Base-by-base conservation (phyloP, 2,888 invertebrate species). In the Anorthoa munda region DNA sequence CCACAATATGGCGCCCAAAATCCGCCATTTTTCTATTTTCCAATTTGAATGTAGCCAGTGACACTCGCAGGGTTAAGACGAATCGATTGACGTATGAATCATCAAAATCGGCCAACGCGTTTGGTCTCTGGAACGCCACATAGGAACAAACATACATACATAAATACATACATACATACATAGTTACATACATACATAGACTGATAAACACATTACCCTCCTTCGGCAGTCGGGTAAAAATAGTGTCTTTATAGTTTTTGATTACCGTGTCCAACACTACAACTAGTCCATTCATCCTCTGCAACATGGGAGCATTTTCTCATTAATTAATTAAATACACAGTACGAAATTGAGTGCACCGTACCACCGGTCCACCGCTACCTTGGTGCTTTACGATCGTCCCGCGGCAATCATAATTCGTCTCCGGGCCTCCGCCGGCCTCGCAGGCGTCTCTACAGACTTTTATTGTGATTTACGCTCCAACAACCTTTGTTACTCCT, bases 401-500 rank as follows among this genome's bases (percentile, higher is more conserved):
- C 93, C 90, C 90, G 90, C 82, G 91, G 93, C 92, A 87, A 90
- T 92, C 93, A 92, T 94, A 94, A 93, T 90, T 94, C 93, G 92
- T 91, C 91, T 90, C 90, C 88, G 85, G 88, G 89, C 92, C 90
- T 90, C 91, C 91, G 90, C 88, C 88, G 90, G 87, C 87, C 83
- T 88, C 90, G 86, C 91, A 93, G 94, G 94, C 95, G 95, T 93
- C 94, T 93, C 90, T 82, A 86, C 85, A 72, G 95, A 95, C 95
- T 95, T 95, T 95, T 96, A 95, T 95, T 95, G 95, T 95, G 95
- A 95, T 95, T 95, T 95, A 96, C 92, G 90, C 90, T 83, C 89
- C 88, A 89, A 90, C 88, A 90, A 89, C 90, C 91, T 91, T 91
- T 90, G 90, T 89, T 86, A 81, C 87, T 86, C 82, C 74, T 87